A percentile compares a stretch with the other conserved stretches of the same genome.
These are phyloP conservation scores for Planiliza haematocheilus DNA, from an alignment of 2,113 vertebrate species.

Conservation along the genomic window DNA sequence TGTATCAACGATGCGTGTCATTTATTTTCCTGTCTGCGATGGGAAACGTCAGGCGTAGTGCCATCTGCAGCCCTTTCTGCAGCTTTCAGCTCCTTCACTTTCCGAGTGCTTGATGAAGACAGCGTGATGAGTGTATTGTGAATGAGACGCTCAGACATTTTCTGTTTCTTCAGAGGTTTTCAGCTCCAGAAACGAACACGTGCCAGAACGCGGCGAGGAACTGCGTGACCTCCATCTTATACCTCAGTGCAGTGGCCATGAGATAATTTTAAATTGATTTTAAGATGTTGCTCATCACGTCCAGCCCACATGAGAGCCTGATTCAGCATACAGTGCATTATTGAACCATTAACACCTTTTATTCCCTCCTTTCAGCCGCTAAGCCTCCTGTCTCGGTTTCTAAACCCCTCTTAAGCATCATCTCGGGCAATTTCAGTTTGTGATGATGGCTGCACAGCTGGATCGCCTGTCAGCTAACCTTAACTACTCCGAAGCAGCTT, in stretches of 20 bases:
- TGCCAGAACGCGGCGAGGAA: no score
- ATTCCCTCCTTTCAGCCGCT: neutral
- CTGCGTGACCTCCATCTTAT: neutral
- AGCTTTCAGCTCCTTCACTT: no score
- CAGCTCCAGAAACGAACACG: no score
- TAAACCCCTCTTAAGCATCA: slow-evolving; percentile 4
- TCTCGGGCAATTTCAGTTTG: neutral
- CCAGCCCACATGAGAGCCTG: neutral
- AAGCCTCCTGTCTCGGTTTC: neutral
- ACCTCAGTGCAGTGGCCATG: neutral
- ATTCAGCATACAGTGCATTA: neutral
- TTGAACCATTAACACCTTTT: neutral
- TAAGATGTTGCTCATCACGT: neutral
- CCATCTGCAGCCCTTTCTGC: no score
- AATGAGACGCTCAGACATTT: no score
- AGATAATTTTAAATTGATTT: slow-evolving; percentile 14
- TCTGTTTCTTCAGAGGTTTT: no score
- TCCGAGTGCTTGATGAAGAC: no score
- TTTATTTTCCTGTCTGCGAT: no score
- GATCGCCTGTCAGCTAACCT: slow-evolving; percentile 14
- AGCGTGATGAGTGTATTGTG: no score
- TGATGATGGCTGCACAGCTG: slow-evolving; percentile 8
- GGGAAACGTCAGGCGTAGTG: no score
- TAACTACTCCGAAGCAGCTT: neutral
- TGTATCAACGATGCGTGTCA: no score